Base-by-base conservation (phyloP, 2,888 invertebrate genomes). In the Ischnus inquisitorius region DNA sequence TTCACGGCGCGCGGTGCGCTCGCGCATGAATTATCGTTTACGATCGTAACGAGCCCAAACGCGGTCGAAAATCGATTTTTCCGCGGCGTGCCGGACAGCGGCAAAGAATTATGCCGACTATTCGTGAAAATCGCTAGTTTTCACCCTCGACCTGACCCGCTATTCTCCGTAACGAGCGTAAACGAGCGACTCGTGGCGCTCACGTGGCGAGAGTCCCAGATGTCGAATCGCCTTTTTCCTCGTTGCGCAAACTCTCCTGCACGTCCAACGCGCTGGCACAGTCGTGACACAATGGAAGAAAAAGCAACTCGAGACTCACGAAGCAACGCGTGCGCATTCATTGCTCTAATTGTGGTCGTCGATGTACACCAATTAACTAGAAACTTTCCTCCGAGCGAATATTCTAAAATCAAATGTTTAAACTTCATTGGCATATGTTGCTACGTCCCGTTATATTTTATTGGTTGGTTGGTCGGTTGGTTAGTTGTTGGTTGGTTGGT, bases 31-130 rank as follows among this genome's bases (percentile, higher is more conserved):
- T 78, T 69, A 74, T 78, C 43, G 68, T 72, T 80, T 16, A n/a
- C 64, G 74, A 54, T 74, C 68, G 77, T 84, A 64, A n/a, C 41
- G 48, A 74, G 54, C 39, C 83, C 51, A 68, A 80, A 84, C 46
- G 72, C 46, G 80, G 68, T 69, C 64, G 48, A 78, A 84, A 81
- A 84, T 81, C 69, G 69, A 80, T 81, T 84, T n/a, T 69, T 69
- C 64, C 68, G 64, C 54, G 2, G 34, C n/a, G 19, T 64, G n/a
- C 4, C 25, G 16, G 39, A 75, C 19, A 22, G 25, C 46, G 22
- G 34, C 34, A 41, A 62, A 19, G 51, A 68, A 76, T 54, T 54
- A 77, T 71, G 57, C 25, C 25, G 14, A 28, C 60, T 60, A 67
- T 39, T 34, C 14, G 19, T 14, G n/a, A 60, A 12, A 76, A 48